Percentiles rank a stretch among this genome's conserved stretches.
These are phyloP conservation scores for Malaclemys terrapin DNA, from an alignment of 2,113 vertebrate genomes.

Conservation along the genomic window DNA sequence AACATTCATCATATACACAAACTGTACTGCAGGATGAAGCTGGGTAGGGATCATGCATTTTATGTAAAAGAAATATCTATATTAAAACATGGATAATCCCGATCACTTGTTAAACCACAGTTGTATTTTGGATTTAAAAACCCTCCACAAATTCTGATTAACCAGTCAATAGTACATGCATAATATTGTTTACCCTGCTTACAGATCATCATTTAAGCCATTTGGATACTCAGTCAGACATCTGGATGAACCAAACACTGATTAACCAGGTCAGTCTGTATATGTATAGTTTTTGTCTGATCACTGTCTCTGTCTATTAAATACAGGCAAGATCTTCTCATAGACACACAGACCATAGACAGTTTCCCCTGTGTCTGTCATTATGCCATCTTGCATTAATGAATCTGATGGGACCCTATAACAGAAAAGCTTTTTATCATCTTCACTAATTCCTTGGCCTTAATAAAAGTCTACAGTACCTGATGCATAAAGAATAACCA, in stretches of 20 bases:
- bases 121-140: conserved; percentile 64
- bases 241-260: conserved; percentile 36
- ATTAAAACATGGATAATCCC: conserved; percentile 49
- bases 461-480: not conserved
- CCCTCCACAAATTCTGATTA: conserved; percentile 54
- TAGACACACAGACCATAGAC: not conserved
- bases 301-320: conserved; percentile 14
- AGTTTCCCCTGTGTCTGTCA: not conserved
- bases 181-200: conserved; percentile 23
- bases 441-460: not conserved
- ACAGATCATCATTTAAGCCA: conserved; percentile 50
- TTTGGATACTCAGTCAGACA: not conserved
- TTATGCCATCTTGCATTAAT: conserved; percentile 15
- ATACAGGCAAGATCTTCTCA: conserved; percentile 1
- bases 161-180: not conserved
- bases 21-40: not conserved
- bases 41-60: conserved; percentile 14
- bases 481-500: conserved; percentile 18
- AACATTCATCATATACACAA: not conserved
- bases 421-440: conserved; percentile 44
- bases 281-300: not conserved
- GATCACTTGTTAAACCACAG: conserved; percentile 50
- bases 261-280: conserved; percentile 33
- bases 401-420: not conserved
- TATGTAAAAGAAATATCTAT: conserved; percentile 49